Percentiles rank a stretch among this genome's conserved stretches.
Conservation (phyloP, 2,888 invertebrate species). For the Prenolepis imparis region DNA sequence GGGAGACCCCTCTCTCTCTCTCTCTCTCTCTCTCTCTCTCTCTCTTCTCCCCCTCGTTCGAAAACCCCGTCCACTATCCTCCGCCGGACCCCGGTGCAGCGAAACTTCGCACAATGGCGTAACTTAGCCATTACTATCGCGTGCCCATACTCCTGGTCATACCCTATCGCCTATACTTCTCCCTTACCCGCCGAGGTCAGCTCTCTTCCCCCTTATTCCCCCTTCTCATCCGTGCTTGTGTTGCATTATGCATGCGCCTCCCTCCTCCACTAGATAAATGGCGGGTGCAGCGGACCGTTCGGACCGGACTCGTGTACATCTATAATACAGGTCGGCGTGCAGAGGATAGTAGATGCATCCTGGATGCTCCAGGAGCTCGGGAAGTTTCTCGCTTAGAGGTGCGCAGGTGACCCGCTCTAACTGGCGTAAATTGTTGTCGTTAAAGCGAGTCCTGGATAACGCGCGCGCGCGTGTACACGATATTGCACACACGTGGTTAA, state of each 20-base stretch:
- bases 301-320: conserved; percentile 59
- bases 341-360: conserved; percentile 26
- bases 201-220: background rate
- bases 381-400: conserved; percentile 65
- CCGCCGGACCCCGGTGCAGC: conserved; percentile 68
- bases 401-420: conserved; percentile 74
- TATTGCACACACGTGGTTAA: conserved; percentile 27
- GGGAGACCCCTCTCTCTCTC: conserved; percentile 31
- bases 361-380: conserved; percentile 52
- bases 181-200: conserved; percentile 47
- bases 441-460: conserved; percentile 58
- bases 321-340: conserved; percentile 58
- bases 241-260: conserved; percentile 66
- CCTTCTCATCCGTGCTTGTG: conserved; percentile 43
- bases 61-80: conserved; percentile 47
- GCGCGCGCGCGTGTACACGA: background rate
- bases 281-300: conserved; percentile 62
- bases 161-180: conserved; percentile 64
- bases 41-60: conserved; percentile 21
- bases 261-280: conserved; percentile 64
- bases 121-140: conserved; percentile 83
- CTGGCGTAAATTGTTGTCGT: conserved; percentile 73
- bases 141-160: conserved; percentile 66
- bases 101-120: conserved; percentile 84
- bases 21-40: conserved; percentile 14